Conservation (phyloP, 2,113 vertebrate species). For the Muscicapa adusta region DNA sequence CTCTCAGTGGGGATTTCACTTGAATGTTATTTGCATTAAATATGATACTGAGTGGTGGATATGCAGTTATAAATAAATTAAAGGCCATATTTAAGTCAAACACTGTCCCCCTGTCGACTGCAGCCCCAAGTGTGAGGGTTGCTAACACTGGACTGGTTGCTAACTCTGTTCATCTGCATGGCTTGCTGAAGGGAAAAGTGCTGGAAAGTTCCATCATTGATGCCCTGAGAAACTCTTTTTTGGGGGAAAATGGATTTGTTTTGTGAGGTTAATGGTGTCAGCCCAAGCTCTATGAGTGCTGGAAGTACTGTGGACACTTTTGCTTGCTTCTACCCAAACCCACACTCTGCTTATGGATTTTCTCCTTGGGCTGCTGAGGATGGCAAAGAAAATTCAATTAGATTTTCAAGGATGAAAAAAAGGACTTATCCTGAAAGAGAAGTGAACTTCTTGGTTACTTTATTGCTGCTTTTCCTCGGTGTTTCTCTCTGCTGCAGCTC, state of each 20-base stretch:
- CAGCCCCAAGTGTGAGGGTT: not conserved
- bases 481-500: not conserved
- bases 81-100: constrained; percentile 1
- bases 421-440: not conserved
- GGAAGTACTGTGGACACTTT: not conserved
- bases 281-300: not conserved
- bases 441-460: not conserved
- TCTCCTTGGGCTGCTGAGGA: not conserved
- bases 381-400: not conserved
- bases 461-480: not conserved
- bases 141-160: not conserved
- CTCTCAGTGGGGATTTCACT: constrained; percentile 44
- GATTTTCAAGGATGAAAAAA: not conserved
- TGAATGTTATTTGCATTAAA: constrained; percentile 47
- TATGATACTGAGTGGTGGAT: constrained; percentile 20
- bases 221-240: not conserved
- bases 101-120: not conserved
- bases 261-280: not conserved
- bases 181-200: not conserved
- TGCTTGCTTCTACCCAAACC: not conserved
- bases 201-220: accelerated
- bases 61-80: constrained; percentile 47
- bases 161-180: not conserved
- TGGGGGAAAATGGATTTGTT: not conserved
- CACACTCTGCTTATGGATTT: not conserved